phyloP scores from a whole-genome alignment of 2,888 invertebrate species.

The Emmelina monodactyla region DNA sequence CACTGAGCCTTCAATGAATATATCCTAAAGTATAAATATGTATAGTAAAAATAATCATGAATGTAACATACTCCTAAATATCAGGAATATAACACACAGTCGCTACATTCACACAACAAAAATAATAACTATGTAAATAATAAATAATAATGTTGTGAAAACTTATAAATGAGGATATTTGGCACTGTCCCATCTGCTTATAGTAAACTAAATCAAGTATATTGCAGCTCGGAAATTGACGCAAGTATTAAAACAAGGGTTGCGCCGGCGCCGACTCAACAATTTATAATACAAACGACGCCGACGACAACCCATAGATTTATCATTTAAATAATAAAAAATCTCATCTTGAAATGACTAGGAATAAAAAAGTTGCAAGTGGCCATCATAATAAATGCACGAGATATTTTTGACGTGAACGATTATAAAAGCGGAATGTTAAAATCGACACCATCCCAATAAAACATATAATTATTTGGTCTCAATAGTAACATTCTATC shows the following conservation, averaged over 20 bases:
- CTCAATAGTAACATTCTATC: slow-evolving; percentile 60
- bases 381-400: slow-evolving; percentile 57
- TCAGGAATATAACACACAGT: slow-evolving; percentile 64
- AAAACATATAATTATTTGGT: slow-evolving; percentile 65
- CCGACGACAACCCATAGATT: slow-evolving; percentile 23
- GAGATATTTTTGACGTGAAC: slow-evolving; percentile 23
- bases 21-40: slow-evolving; percentile 42
- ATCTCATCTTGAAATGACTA: slow-evolving; percentile 66
- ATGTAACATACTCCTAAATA: slow-evolving; percentile 66
- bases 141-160: slow-evolving; percentile 41
- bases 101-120: slow-evolving; percentile 61
- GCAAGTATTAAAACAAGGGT: slow-evolving; percentile 21
- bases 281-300: slow-evolving; percentile 50
- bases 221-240: slow-evolving; percentile 28
- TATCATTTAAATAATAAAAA: slow-evolving; percentile 46
- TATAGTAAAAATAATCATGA: slow-evolving; percentile 63
- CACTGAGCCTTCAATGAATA: slow-evolving; percentile 56
- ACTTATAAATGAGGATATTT: slow-evolving; percentile 61
- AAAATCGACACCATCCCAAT: slow-evolving; percentile 63
- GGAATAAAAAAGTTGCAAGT: slow-evolving; percentile 60
- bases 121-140: slow-evolving; percentile 30
- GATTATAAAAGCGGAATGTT: slow-evolving; percentile 54
- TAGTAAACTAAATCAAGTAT: slow-evolving; percentile 29
- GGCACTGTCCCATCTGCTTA: slow-evolving; percentile 59
- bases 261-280: slow-evolving; percentile 30